Evolutionary conservation across 1,140 invertebrate species (phyloP).

Genomic region (Bombus polaris): DNA sequence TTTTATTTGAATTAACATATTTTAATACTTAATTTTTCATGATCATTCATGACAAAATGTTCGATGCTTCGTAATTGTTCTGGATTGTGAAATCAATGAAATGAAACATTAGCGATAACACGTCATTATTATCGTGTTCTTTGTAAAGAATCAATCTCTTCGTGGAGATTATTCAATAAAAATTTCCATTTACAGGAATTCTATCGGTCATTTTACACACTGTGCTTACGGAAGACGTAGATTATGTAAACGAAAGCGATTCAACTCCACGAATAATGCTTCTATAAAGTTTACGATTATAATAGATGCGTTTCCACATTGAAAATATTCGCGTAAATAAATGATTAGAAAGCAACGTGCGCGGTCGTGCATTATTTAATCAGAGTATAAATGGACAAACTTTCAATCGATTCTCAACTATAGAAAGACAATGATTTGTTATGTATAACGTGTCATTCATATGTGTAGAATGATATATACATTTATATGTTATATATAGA

Average conservation of each 20-base stretch:
- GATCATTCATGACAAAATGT: not conserved
- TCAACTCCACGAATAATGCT: not conserved
- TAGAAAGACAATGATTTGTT: not conserved
- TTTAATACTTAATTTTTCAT: no score
- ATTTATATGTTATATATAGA: no score
- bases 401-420: not conserved
- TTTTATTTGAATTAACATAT: not conserved
- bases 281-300: not conserved
- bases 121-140: not conserved
- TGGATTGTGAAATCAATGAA: not conserved
- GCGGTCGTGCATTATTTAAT: not conserved
- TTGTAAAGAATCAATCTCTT: not conserved
- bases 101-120: not conserved
- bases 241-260: conserved; percentile 16
- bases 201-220: not conserved
- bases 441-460: not conserved
- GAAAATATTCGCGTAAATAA: conserved; percentile 25
- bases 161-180: not conserved
- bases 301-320: not conserved
- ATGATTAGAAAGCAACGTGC: conserved; percentile 8
- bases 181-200: not conserved
- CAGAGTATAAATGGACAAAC: no score
- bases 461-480: no score
- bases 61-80: not conserved
- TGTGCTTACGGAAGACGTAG: not conserved